phyloP scores from a whole-genome alignment of 1,140 invertebrate species.

The Macrobrachium nipponense region DNA sequence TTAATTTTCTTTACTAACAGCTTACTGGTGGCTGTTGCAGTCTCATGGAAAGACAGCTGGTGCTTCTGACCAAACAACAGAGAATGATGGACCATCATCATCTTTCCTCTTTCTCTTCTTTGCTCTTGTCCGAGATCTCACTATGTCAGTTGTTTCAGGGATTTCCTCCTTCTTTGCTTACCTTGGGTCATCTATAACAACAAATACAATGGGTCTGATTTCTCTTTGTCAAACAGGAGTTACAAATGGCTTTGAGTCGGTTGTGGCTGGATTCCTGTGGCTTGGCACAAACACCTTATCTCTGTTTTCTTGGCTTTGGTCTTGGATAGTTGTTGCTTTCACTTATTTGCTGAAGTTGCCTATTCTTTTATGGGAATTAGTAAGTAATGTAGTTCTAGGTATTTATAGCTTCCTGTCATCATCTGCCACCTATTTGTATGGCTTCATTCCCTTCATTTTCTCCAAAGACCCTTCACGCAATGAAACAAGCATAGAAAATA shows the following conservation, averaged over 20 bases:
- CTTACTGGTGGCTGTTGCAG: conserved; percentile 60
- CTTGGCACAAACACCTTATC: background rate
- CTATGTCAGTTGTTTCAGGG: conserved; percentile 8
- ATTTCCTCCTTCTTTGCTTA: conserved; percentile 12
- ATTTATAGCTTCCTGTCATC: conserved; percentile 37
- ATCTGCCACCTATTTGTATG: conserved; percentile 42
- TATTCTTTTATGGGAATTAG: conserved; percentile 28
- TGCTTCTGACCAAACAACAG: conserved; percentile 34
- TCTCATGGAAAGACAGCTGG: conserved; percentile 58
- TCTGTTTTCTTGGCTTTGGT: conserved; percentile 50
- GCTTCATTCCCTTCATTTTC: conserved; percentile 19
- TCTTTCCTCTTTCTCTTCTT: conserved; percentile 43
- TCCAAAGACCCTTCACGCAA: conserved; percentile 1
- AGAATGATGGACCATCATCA: conserved; percentile 48
- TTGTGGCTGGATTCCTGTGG: background rate
- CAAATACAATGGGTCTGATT: conserved; percentile 2
- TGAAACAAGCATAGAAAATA: conserved; percentile 12
- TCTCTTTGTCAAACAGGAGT: conserved; percentile 7
- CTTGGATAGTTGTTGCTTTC: conserved; percentile 31
- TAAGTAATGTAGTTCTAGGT: conserved; percentile 29
- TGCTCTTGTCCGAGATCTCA: conserved; percentile 40
- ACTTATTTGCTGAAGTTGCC: conserved; percentile 26
- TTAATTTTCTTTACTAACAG: conserved; percentile 59
- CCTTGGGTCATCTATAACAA: background rate
- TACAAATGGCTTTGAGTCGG: background rate